These are phyloP conservation scores for Halcyon badia DNA, from an alignment of 2,797 vertebrate genomes.

Conservation along the genomic window DNA sequence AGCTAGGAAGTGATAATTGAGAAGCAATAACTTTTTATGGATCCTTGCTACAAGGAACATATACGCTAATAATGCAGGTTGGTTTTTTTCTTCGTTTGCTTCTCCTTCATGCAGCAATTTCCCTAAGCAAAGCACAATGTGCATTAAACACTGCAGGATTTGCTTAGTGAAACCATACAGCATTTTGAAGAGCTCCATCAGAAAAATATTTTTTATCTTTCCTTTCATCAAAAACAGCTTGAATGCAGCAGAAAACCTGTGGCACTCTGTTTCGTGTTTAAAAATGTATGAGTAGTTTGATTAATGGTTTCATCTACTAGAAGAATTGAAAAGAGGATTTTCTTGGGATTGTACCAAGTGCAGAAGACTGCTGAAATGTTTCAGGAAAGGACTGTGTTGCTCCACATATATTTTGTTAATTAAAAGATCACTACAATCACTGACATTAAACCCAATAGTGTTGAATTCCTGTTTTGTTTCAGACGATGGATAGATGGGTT, in stretches of 20 bases:
- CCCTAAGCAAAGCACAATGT: background rate
- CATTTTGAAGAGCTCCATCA: background rate
- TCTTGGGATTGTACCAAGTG: background rate
- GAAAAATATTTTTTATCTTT: conserved; percentile 29
- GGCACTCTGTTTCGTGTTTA: background rate
- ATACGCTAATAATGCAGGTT: background rate
- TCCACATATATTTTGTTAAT: conserved; percentile 7
- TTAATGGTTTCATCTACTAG: conserved; percentile 30
- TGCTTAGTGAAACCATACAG: background rate
- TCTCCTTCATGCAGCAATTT: conserved; percentile 2
- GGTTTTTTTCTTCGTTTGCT: background rate
- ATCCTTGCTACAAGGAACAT: background rate
- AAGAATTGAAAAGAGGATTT: conserved; percentile 5
- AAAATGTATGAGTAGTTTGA: conserved; percentile 38
- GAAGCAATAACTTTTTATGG: conserved; percentile 19
- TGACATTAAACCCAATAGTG: background rate
- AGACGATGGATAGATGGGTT: background rate
- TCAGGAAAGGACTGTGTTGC: background rate
- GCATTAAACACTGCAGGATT: background rate
- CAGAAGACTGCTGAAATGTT: background rate
- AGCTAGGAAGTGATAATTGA: conserved; percentile 16
- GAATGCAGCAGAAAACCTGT: conserved; percentile 24
- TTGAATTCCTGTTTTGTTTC: conserved; percentile 17
- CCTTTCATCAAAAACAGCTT: conserved; percentile 17
- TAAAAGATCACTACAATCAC: background rate